Conservation (phyloP, 92 coral and sea anemone genomes). For the Porites cylindrica region DNA sequence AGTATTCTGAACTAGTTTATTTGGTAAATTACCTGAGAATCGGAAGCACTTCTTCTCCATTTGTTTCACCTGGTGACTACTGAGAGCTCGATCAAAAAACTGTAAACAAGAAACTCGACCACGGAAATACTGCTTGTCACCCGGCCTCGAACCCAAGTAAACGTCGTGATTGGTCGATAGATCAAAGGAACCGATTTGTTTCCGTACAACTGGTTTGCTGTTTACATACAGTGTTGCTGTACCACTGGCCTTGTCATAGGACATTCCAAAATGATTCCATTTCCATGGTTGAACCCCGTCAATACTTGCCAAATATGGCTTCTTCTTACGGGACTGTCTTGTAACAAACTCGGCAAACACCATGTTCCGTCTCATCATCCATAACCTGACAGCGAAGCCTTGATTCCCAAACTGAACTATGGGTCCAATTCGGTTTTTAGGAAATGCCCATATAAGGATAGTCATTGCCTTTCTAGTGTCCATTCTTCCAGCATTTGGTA, state of each 20-base stretch:
- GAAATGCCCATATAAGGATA: slow-evolving; percentile 71
- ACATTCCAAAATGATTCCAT: slow-evolving; percentile 88
- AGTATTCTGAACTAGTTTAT: not conserved
- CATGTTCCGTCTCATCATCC: slow-evolving; percentile 75
- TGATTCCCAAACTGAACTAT: slow-evolving; percentile 74
- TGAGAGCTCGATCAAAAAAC: slow-evolving; percentile 69
- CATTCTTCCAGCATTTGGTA: slow-evolving; percentile 69
- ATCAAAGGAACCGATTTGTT: slow-evolving; percentile 48
- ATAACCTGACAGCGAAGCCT: slow-evolving; percentile 71
- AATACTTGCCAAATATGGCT: slow-evolving; percentile 70
- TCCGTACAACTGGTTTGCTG: slow-evolving; percentile 46
- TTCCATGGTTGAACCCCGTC: slow-evolving; percentile 59
- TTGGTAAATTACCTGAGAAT: slow-evolving; percentile 8
- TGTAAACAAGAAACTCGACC: slow-evolving; percentile 80
- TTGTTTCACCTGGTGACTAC: slow-evolving; percentile 38
- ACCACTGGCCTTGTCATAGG: slow-evolving; percentile 84
- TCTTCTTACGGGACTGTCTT: slow-evolving; percentile 47
- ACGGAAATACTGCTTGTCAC: slow-evolving; percentile 59
- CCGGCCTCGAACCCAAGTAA: slow-evolving; percentile 73
- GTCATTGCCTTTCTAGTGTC: slow-evolving; percentile 80
- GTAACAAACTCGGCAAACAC: slow-evolving; percentile 77
- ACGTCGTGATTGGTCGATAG: slow-evolving; percentile 82
- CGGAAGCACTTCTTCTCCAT: slow-evolving; percentile 51
- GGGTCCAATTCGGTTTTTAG: slow-evolving; percentile 82
- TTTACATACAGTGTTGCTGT: slow-evolving; percentile 79